phyloP scores from a whole-genome alignment of 2,888 invertebrate species.

The Chorisops tibialis region DNA sequence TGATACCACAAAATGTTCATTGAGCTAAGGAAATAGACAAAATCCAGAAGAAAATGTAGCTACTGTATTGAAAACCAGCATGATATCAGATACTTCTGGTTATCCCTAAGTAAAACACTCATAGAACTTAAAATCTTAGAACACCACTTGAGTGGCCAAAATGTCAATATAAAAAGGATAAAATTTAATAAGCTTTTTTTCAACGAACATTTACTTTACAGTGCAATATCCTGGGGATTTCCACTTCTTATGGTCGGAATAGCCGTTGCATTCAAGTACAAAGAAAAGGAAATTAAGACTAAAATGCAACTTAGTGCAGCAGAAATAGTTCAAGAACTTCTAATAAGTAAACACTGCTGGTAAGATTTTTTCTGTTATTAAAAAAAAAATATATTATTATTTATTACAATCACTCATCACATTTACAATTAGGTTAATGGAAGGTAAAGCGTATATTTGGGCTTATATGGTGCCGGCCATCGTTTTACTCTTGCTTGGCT shows the following conservation, averaged over 20 bases:
- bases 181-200: too few relatives aligned
- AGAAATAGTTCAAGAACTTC: conserved; percentile 35
- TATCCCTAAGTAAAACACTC: too few relatives aligned
- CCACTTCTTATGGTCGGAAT: conserved; percentile 57
- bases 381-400: background rate
- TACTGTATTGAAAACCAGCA: too few relatives aligned
- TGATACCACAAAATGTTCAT: too few relatives aligned
- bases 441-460: conserved; percentile 40
- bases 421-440: conserved; percentile 36
- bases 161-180: too few relatives aligned
- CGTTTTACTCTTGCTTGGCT: conserved; percentile 51
- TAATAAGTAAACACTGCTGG: conserved; percentile 39
- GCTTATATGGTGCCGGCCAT: conserved; percentile 51
- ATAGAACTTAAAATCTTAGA: too few relatives aligned
- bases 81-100: too few relatives aligned
- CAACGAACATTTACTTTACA: conserved; percentile 47
- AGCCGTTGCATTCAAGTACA: conserved; percentile 56
- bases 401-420: background rate
- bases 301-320: conserved; percentile 32
- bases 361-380: conserved; percentile 27
- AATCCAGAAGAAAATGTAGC: too few relatives aligned
- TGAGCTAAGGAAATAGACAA: too few relatives aligned
- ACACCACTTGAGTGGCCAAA: too few relatives aligned
- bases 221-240: conserved; percentile 64
- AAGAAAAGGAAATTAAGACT: conserved; percentile 43